Conservation (phyloP, 30 jellyfish, hydroid and myxozoan genomes). For the Clytia hemisphaerica region DNA sequence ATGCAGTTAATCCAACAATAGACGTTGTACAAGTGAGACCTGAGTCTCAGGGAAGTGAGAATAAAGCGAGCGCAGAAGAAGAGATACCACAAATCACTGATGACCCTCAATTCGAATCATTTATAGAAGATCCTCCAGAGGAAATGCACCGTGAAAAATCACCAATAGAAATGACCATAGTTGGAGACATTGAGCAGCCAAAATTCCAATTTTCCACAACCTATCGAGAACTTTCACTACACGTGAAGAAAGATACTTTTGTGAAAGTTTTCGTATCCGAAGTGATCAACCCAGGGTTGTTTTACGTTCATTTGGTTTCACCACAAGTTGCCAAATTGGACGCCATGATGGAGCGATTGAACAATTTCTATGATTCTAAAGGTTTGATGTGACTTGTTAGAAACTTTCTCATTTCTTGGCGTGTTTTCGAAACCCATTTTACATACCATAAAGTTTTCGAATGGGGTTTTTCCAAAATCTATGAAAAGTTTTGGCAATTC, state of each 20-base stretch:
- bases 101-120: not conserved
- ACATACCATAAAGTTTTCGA: too few relatives aligned
- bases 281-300: conserved; percentile 65
- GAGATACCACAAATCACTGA: not conserved
- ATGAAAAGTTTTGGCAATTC: too few relatives aligned
- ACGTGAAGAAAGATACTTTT: conserved; percentile 40
- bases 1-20: too few relatives aligned
- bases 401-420: too few relatives aligned
- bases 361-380: conserved; percentile 42
- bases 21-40: too few relatives aligned
- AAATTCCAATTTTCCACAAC: too few relatives aligned
- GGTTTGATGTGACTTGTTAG: too few relatives aligned
- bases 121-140: not conserved
- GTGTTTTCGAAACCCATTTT: too few relatives aligned
- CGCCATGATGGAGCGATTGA: conserved; percentile 32
- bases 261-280: conserved; percentile 66
- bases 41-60: too few relatives aligned
- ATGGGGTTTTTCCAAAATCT: too few relatives aligned
- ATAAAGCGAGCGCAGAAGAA: too few relatives aligned
- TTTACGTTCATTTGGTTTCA: conserved; percentile 74
- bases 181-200: not conserved
- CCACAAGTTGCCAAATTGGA: conserved; percentile 72
- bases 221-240: not conserved
- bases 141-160: not conserved
- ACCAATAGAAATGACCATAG: too few relatives aligned